Base-by-base conservation (phyloP, 2,888 invertebrate species). In the Nemotelus nigrinus region DNA sequence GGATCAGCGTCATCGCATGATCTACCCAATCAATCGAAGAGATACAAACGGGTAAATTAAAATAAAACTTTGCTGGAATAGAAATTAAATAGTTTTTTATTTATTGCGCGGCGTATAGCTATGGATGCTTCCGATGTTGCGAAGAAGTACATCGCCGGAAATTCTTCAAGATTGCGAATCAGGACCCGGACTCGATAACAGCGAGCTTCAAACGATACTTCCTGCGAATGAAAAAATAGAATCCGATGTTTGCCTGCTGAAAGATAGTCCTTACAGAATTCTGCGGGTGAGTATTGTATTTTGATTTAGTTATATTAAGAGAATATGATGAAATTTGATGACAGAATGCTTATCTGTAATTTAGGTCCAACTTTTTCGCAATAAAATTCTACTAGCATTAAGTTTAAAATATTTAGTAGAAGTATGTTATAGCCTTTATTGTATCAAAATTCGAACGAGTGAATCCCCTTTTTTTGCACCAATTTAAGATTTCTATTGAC, bases 191-290 rank as follows among this genome's bases (percentile, higher is more conserved):
- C 4, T 5, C 25, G 79, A 78, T 48, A 60, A 39, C 10, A 77
- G 89, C 1, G 91, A 91, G 82, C 83, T 90, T 70, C 90, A 91
- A 83, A 88, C 88, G 55, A 91, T 91, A 90, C 84, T 91, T 80
- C 74, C 74, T 0, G 82, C 84, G 50, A 76, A 47, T 3, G 76
- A 3, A 86, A 76, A 84, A 84, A 78, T 74, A 85, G 68, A 83
- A 83, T 89, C 90, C 3, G 91, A 92, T 71, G 91, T 94, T 3
- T 95, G 95, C 83, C 88, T 93, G 10, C 89, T 95, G 82, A 90
- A 91, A 55, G 93, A 94, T 83, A 94, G 86, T 80, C 86, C 87
- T 63, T 86, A 83, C 81, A 83, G 86, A 77, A 86, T 86, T 83
- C 82, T 86, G 70, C 83, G 86, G 84, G 86, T 86, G 81, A 86